Base-by-base conservation (phyloP, 2,888 invertebrate species). In the Drosophila parthenogenetica region DNA sequence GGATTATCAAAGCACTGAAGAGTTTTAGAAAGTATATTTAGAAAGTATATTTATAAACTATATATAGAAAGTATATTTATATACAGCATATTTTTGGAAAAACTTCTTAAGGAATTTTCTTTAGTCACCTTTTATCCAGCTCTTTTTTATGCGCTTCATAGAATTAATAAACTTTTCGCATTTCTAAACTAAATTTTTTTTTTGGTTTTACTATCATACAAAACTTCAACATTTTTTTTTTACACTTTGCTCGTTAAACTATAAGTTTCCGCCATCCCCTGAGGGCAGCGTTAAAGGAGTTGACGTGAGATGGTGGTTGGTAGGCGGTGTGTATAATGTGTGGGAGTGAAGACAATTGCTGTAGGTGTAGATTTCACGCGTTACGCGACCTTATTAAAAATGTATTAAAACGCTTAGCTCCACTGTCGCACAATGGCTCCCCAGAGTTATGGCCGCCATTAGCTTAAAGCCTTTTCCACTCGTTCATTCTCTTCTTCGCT, bases 361-460 rank as follows among this genome's bases (percentile, higher is more conserved):
- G 17, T n/a, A 22, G 42, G 43, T 40, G 25, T 22, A 19, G 16
- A 64, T 79, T 60, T 53, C 49, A 58, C 14, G 48, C 67, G 42
- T 62, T 48, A 46, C 45, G 69, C 55, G 32, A n/a, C 46, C 69
- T 78, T 69, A 73, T 78, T 79, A 75, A 78, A 79, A 75, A 73
- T 75, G 72, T 54, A 79, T 69, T 69, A 48, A 67, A 79, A 60
- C 78, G 78, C 76, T 77, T 76, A 77, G 51, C 62, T 69, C 22
- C 61, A 46, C 51, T 49, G 66, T 62, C 25, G 53, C 51, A 32
- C 51, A 57, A 53, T 51, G 63, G 37, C 19, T 57, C 63, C 68
- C 59, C 35, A 7, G 51, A 58, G 77, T 19, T 43, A 37, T 14
- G 35, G 8, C 25, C 40, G 39, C 55, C 35, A 14, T 48, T 25